These are phyloP conservation scores for Drosophila ustulata DNA, from an alignment of 2,888 invertebrate species.

Conservation along the genomic window DNA sequence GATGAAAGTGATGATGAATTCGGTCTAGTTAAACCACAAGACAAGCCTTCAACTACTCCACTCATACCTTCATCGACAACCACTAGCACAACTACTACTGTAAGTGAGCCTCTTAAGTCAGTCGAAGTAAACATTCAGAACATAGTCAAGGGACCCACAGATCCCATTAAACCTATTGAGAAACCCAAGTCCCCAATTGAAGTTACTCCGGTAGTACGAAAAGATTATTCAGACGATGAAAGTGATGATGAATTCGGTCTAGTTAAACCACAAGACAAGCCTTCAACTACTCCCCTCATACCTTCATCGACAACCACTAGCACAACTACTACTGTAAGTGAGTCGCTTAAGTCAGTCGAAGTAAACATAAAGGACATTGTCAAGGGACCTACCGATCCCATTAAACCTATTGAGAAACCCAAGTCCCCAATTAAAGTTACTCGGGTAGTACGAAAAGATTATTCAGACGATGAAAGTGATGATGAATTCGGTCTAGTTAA, in stretches of 20 bases:
- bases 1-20: no score
- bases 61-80: not conserved
- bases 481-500: no score
- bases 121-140: not conserved
- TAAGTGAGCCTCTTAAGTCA: constrained; percentile 9
- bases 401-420: no score
- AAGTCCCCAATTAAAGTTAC: no score
- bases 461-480: no score
- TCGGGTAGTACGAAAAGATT: no score
- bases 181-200: constrained; percentile 10
- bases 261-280: not conserved
- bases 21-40: no score
- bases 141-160: not conserved
- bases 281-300: not conserved
- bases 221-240: constrained; percentile 1
- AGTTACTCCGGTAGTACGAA: not conserved
- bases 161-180: not conserved
- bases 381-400: no score
- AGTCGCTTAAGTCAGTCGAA: no score
- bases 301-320: not conserved
- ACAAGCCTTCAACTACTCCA: not conserved
- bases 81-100: constrained; percentile 1
- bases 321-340: constrained; percentile 1
- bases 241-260: not conserved
- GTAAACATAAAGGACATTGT: no score